Evolutionary conservation across 2,113 vertebrate genomes (phyloP).

Genomic region (Rhinogobius similis): DNA sequence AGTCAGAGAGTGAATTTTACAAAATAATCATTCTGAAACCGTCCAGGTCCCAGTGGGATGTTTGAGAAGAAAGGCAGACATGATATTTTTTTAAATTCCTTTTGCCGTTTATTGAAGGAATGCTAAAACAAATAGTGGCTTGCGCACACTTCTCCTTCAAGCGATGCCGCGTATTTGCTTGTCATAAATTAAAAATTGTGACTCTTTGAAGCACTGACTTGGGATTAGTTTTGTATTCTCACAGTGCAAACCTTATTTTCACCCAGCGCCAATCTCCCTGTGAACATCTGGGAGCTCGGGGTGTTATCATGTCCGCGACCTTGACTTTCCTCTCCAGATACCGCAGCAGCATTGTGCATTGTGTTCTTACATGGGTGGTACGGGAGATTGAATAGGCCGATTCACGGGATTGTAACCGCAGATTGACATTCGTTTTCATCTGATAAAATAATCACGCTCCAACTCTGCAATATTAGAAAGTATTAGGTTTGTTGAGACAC

Average conservation of each 20-base stretch:
- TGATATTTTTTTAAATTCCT: background rate
- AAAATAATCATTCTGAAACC: background rate
- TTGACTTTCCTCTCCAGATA: conserved; percentile 54
- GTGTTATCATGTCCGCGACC: conserved; percentile 61
- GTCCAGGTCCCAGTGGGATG: background rate
- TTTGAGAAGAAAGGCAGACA: conserved; percentile 3
- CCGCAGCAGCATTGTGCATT: conserved; percentile 35
- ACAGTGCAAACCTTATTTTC: conserved; percentile 25
- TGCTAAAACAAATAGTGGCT: background rate
- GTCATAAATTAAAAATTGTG: conserved; percentile 5
- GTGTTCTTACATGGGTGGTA: conserved; percentile 24
- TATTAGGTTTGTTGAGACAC: conserved; percentile 37
- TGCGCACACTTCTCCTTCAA: background rate
- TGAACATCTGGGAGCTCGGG: conserved; percentile 60
- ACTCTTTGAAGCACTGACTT: conserved; percentile 10
- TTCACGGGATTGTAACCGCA: conserved; percentile 11
- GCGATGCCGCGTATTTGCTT: background rate
- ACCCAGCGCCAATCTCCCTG: conserved; percentile 47
- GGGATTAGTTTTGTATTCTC: conserved; percentile 6
- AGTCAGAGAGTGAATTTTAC: conserved; percentile 9
- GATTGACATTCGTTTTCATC: conserved; percentile 12
- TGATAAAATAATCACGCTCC: conserved; percentile 30
- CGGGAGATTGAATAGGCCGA: conserved; percentile 9
- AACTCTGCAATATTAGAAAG: conserved; percentile 14
- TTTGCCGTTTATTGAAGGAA: background rate